A percentile compares a stretch with the other conserved stretches of the same genome.
phyloP scores from a whole-genome alignment of 2,113 vertebrate genomes.

The Clarias magur region DNA sequence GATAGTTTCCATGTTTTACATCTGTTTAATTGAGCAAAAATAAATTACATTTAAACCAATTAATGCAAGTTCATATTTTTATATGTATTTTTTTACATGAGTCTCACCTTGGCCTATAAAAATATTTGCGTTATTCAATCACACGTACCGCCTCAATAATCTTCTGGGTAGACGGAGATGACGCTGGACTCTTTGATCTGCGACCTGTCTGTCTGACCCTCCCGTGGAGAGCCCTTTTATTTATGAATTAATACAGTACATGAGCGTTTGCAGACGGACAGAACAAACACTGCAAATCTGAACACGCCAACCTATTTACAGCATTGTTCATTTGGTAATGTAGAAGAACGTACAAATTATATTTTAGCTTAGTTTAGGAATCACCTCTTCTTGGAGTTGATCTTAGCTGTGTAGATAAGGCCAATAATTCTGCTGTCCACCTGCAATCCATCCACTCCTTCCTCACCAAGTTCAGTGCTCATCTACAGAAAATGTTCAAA shows the following conservation, averaged over 20 bases:
- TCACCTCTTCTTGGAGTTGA: constrained; percentile 66
- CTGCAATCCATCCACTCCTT: constrained; percentile 62
- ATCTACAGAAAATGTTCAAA: constrained; percentile 54
- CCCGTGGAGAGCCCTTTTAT: neutral
- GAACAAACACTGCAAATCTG: too few relatives aligned
- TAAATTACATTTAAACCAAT: too few relatives aligned
- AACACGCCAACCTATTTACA: neutral
- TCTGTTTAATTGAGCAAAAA: neutral
- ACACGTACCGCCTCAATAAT: constrained; percentile 23
- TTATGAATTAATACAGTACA: neutral
- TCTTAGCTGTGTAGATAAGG: constrained; percentile 70
- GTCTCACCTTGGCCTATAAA: neutral
- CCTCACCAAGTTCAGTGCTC: constrained; percentile 58
- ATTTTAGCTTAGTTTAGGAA: neutral
- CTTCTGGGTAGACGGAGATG: neutral
- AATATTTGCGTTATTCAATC: neutral
- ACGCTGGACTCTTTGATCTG: neutral
- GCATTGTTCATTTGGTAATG: neutral
- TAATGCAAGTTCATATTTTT: too few relatives aligned
- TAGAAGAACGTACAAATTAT: neutral
- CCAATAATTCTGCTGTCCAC: constrained; percentile 71
- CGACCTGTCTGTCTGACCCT: neutral
- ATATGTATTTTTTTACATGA: too few relatives aligned
- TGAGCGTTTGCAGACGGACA: too few relatives aligned
- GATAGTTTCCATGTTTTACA: neutral